Evolutionary conservation across 2,888 invertebrate genomes (phyloP), one percentile per base, ranked within the genome.

Genomic region (Hydroisotoma schaefferi): DNA sequence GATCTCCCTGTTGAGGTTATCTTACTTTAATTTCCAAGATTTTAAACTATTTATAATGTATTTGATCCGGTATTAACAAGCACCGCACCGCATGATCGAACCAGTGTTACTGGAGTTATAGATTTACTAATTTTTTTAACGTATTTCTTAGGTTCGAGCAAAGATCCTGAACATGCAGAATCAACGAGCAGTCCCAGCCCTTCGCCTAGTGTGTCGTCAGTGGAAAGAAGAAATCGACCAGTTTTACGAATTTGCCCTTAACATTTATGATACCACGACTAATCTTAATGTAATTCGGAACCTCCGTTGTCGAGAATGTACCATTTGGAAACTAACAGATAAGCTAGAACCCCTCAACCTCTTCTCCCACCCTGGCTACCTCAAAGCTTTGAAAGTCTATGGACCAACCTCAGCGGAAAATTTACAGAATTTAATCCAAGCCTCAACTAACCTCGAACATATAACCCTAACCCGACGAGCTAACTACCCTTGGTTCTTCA

Each of bases 401-500:
- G 70, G 70, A 2, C 66, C 68, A 18, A 65, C 65, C 1, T 58
- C 66, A 8, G 59, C 64, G 27, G 58, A 59, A 40, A 70, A 68
- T 53, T 52, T 70, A n/a, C 57, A 64, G 38, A 62, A 59, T 29
- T 33, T 70, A 6, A 67, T 70, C 26, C 49, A 61, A 2, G 59
- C 61, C 6, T 38, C 63, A 15, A 57, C 57, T 6, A 70, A 65
- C 33, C 38, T 70, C 37, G 67, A 70, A 27, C 60, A 68, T 22
- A 43, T 68, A 15, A 62, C 63, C 27, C 56, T 70, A 27, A 65
- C 61, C 10, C 57, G 68, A 12, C 60, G 70, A 37, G 66, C 68
- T 18, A 68, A 66, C 38, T 68, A 68, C 43, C 70, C 70, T 0
- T 68, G 65, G 67, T 60, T 68, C 18, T 47, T 70, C 2, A 70